phyloP scores from a whole-genome alignment of 2,797 vertebrate species.

The Acropternis orthonyx region DNA sequence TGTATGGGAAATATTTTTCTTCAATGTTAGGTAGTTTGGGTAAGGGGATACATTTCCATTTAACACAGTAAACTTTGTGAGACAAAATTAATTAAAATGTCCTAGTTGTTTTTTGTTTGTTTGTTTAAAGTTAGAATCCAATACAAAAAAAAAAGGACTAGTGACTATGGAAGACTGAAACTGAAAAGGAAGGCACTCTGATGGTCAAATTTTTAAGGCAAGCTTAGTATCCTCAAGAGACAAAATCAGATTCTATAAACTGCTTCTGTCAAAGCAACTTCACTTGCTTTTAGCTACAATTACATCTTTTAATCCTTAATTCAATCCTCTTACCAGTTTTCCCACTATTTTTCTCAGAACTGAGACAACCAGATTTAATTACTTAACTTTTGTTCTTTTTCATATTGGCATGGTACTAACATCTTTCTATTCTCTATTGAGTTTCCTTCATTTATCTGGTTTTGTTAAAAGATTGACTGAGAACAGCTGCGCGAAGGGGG shows the following conservation, averaged over 20 bases:
- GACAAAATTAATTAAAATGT: not conserved
- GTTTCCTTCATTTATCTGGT: not conserved
- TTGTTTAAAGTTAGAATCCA: not conserved
- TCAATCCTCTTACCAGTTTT: not conserved
- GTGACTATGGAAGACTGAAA: not conserved
- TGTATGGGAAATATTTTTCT: not conserved
- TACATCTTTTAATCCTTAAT: not conserved
- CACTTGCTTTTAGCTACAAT: not conserved
- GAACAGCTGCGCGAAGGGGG: not conserved
- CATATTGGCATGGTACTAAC: not conserved
- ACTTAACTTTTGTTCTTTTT: not conserved
- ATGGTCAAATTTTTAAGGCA: not conserved
- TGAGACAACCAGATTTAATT: not conserved
- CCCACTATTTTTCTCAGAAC: not conserved
- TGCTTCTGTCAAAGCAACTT: not conserved
- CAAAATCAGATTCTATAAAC: not conserved
- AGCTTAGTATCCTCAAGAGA: not conserved
- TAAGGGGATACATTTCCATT: not conserved
- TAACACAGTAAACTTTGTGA: not conserved
- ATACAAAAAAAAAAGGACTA: not conserved
- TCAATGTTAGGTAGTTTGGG: not conserved
- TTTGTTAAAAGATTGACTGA: not conserved
- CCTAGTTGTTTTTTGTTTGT: not conserved
- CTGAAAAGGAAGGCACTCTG: not conserved
- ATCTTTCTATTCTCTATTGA: not conserved